A percentile compares a stretch with the other conserved stretches of the same genome.
Conservation (phyloP, 2,113 vertebrate genomes). For the Guaruba guarouba region DNA sequence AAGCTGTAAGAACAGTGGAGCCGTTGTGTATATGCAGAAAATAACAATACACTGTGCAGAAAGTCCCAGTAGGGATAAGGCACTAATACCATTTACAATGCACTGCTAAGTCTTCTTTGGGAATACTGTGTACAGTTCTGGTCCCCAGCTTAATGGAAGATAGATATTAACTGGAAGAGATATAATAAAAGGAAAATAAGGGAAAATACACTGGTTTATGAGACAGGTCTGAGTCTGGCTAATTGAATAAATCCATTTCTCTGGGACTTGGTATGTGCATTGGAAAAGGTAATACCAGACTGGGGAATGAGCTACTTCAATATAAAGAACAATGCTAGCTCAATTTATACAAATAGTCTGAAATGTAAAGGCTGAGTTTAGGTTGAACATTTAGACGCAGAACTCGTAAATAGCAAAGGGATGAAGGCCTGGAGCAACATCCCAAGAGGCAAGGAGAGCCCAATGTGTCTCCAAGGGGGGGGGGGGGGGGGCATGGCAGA, state of each 20-base stretch:
- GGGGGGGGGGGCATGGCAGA: background rate
- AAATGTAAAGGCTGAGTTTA: background rate
- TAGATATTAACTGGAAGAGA: background rate
- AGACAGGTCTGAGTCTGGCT: background rate
- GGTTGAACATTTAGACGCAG: background rate
- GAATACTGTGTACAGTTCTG: background rate
- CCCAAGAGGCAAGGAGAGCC: background rate
- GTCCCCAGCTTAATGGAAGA: background rate
- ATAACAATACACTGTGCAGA: background rate
- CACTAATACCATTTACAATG: background rate
- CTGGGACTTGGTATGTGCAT: background rate
- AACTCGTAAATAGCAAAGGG: background rate
- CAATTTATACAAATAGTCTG: background rate
- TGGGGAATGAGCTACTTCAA: background rate
- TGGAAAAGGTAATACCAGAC: background rate
- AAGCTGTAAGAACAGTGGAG: background rate
- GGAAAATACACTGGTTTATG: background rate
- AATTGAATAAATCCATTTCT: background rate
- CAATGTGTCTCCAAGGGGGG: fast-evolving
- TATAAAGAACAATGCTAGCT: fast-evolving
- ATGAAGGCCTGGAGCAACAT: background rate
- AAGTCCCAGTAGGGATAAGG: background rate
- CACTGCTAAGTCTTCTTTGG: background rate
- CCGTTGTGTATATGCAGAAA: background rate
- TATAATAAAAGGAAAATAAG: background rate